Evolutionary conservation across 2,797 vertebrate genomes (phyloP), one percentile per base, ranked within the genome.

Genomic region (Xenentodon cancila): DNA sequence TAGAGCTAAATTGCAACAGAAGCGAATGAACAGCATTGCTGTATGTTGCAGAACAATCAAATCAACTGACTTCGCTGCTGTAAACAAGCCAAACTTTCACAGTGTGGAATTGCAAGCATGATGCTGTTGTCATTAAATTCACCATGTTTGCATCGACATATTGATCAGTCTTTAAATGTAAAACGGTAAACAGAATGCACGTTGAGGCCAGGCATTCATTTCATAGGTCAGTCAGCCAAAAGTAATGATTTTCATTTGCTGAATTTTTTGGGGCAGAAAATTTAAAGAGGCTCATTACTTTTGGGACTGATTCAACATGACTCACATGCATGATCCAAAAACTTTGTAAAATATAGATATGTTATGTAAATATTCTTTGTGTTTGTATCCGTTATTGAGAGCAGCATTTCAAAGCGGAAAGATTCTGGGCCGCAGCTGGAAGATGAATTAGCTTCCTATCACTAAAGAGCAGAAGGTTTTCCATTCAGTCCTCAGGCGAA

Each of bases 161-260:
- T 60, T 25, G 62, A 76, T 77, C 54, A 72, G 69, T 43, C 37
- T 66, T 21, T 68, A 68, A 71, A 70, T 70, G 9, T n/a, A 30
- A 20, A 57, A 45, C 22, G 53, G 52, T 49, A 59, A 50, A 67
- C 66, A 68, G 58, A 72, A 63, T 62, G 40, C 25, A 27, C 55
- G 18, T 71, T 52, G 34, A 57, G 71, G 66, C 66, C 59, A 54
- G 53, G 59, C 70, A 83, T 57, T 61, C 65, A 80, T 85, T 68
- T 74, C 11, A 69, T 56, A 8, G 62, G 53, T 76, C 59, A 61
- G 54, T 68, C 18, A 40, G 34, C 19, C 64, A 42, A 53, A 65
- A 18, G 17, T 49, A 6, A 30, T 50, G n/a, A 1, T 48, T 21
- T 45, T 52, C 47, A 63, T 15, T 44, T n/a, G 9, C 43, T 3